Conservation (phyloP, 2,797 vertebrate genomes). For the Rhynchotus rufescens region DNA sequence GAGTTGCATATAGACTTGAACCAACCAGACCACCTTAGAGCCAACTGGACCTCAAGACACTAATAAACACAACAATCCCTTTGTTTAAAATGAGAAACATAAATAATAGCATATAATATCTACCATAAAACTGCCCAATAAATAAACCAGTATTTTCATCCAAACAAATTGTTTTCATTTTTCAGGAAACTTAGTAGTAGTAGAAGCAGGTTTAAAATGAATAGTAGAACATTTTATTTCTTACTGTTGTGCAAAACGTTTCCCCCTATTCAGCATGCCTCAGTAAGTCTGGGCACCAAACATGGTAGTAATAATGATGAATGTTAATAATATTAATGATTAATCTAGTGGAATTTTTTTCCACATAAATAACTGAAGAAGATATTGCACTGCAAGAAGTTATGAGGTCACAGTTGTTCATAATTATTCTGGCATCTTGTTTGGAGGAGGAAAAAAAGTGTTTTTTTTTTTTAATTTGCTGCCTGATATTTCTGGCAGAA, state of each 20-base stretch:
- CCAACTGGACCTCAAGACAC: not conserved
- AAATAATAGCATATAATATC: constrained; percentile 25
- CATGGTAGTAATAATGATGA: not conserved
- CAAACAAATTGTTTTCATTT: constrained; percentile 56
- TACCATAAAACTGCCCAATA: constrained; percentile 47
- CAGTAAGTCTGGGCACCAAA: not conserved
- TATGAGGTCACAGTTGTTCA: not conserved
- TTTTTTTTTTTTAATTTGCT: not conserved
- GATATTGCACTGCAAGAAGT: not conserved
- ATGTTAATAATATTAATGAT: not conserved
- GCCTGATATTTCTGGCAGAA: not conserved
- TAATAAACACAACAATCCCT: constrained; percentile 19
- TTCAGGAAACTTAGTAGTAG: constrained; percentile 58
- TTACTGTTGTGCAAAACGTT: constrained; percentile 34
- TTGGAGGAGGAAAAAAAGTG: too few species aligned
- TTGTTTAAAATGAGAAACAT: constrained; percentile 42
- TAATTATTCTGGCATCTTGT: not conserved
- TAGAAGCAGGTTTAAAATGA: constrained; percentile 46
- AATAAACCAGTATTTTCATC: constrained; percentile 43
- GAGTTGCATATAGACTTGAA: not conserved
- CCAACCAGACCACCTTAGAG: not conserved
- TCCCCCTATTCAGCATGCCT: constrained; percentile 22
- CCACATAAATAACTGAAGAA: not conserved
- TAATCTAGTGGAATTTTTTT: not conserved
- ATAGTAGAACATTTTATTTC: constrained; percentile 45